Evolutionary conservation across 1,140 invertebrate species (phyloP).

Genomic region (Lordiphosa mommai): DNA sequence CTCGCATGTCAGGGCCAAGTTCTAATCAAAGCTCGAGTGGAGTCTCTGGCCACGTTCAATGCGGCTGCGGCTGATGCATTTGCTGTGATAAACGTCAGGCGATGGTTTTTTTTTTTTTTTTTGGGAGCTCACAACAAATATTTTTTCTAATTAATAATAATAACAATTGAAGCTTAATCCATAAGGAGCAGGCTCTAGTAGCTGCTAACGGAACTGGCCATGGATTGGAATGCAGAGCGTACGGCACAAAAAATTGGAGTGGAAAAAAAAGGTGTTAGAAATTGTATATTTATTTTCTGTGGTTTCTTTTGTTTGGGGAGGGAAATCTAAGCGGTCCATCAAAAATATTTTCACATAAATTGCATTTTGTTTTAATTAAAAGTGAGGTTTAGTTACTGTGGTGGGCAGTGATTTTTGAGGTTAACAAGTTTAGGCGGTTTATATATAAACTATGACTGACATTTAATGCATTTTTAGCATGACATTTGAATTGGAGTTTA

Average conservation of each 20-base stretch:
- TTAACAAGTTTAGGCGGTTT: too few relatives aligned
- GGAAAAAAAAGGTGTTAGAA: slow-evolving; percentile 2
- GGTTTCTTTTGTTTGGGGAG: slow-evolving; percentile 2
- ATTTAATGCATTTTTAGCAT: too few relatives aligned
- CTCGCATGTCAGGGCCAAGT: slow-evolving; percentile 46
- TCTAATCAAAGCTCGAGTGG: slow-evolving; percentile 32
- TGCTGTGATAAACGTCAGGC: slow-evolving; percentile 45
- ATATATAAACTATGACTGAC: too few relatives aligned
- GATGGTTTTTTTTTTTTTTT: slow-evolving; percentile 20
- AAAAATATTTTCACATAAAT: slow-evolving; percentile 31
- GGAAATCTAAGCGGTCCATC: slow-evolving; percentile 41
- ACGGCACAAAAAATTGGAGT: slow-evolving; percentile 22
- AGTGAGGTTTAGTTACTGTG: neutral
- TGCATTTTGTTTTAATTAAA: slow-evolving; percentile 50
- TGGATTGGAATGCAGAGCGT: slow-evolving; percentile 21
- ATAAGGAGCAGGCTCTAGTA: slow-evolving; percentile 13
- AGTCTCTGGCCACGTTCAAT: slow-evolving; percentile 3
- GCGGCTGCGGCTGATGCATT: slow-evolving; percentile 25
- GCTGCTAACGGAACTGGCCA: slow-evolving; percentile 39
- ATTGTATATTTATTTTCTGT: slow-evolving; percentile 10
- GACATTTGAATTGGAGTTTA: too few relatives aligned
- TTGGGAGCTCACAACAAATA: slow-evolving; percentile 40
- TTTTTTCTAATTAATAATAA: slow-evolving; percentile 61
- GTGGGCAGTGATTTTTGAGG: neutral
- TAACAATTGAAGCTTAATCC: slow-evolving; percentile 46